Base-by-base conservation (phyloP, 1,140 invertebrate species). In the Aphidius ervi region DNA sequence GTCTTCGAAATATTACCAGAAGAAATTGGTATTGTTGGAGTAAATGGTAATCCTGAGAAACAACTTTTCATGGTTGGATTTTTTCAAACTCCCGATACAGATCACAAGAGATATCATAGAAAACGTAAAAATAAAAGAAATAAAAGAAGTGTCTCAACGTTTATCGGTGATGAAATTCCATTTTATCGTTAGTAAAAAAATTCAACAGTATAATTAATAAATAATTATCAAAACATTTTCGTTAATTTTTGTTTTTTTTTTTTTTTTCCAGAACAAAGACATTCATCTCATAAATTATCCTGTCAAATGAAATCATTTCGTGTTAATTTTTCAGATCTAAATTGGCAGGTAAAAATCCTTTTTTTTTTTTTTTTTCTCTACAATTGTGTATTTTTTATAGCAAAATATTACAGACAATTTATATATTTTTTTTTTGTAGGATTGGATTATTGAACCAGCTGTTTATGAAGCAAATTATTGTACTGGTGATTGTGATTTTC, bases 391-490 rank as follows among this genome's bases (percentile, higher is more conserved):
- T 16, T 16, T 16, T 16, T 16, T 16, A 16, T 16, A 16, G 16
- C 16, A 16, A 16, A 16, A 16, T 16, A 16, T 16, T 16, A 16
- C 16, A 16, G 16, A 16, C 16, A 16, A 16, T 16, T 16, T 16
- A 16, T 16, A n/a, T 16, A 16, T 0, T 16, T 16, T 16, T 16
- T 16, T 16, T 16, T 16, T 16, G 16, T 16, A 16, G 23, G 88
- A 94, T 74, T 94, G 90, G 90, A 92, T 96, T 46, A 92, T 95
- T 50, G 91, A 92, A 3, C 93, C 93, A 0, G 88, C 92, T 58
- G 91, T 91, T 1, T 96, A 92, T 71, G 86, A 87, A 4, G 92
- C 93, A 0, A 92, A 88, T 71, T 95, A 90, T 74, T 97, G 94
- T 74, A 85, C 85, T 60, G 94, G 94, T 2, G 88, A 92, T 73